Conservation (phyloP, 2,113 vertebrate genomes). For the Chionomys nivalis region DNA sequence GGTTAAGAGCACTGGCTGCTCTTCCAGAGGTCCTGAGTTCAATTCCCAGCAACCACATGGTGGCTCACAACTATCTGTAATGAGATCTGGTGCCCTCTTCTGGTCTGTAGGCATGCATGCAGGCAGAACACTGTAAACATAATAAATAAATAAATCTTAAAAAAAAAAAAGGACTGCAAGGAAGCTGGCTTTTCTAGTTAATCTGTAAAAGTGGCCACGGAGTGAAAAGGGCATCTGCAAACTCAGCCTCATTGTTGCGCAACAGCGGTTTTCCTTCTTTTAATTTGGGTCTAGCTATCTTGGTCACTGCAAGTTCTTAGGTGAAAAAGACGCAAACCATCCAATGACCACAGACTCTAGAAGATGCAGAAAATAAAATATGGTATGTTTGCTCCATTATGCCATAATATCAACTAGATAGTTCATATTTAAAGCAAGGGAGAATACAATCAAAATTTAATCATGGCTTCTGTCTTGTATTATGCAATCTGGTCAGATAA, state of each 20-base stretch:
- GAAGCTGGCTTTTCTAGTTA: neutral
- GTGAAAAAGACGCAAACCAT: conserved; percentile 42
- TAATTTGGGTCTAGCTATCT: neutral
- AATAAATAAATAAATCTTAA: too few relatives aligned
- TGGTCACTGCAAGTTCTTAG: neutral
- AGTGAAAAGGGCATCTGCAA: neutral
- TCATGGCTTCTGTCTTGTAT: neutral
- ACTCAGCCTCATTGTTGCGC: neutral
- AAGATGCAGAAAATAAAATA: conserved; percentile 48
- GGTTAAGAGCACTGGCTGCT: too few relatives aligned
- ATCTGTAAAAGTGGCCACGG: neutral
- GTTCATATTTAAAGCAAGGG: conserved; percentile 44
- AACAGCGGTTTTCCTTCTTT: conserved; percentile 11
- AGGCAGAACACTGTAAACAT: too few relatives aligned
- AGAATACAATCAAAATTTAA: conserved; percentile 16
- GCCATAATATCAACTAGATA: neutral
- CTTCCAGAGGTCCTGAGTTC: too few relatives aligned
- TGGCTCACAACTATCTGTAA: too few relatives aligned
- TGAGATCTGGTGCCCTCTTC: too few relatives aligned
- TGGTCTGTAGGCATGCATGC: too few relatives aligned
- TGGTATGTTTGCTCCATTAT: neutral
- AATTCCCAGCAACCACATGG: too few relatives aligned
- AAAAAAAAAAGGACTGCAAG: neutral
- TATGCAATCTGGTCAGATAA: conserved; percentile 7
- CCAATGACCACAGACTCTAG: neutral